phyloP scores from a whole-genome alignment of 2,888 invertebrate species.

The Hoplodrina blanda region DNA sequence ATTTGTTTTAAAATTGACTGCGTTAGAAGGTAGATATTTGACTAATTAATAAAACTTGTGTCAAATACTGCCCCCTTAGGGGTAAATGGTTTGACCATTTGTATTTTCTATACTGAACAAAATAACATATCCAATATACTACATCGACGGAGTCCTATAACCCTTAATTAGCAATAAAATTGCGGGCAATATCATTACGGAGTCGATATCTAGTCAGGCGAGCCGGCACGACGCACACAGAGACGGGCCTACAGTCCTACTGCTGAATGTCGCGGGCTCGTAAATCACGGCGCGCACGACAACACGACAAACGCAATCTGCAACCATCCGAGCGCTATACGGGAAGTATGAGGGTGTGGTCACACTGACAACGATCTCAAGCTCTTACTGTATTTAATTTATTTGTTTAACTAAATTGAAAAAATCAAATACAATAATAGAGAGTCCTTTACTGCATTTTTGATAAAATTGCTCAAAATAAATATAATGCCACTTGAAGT shows the following conservation, averaged over 20 bases:
- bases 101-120: background rate
- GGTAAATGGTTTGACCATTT: background rate
- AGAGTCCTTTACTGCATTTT: too few species aligned
- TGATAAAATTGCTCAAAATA: too few species aligned
- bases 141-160: conserved; percentile 3
- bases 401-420: too few species aligned
- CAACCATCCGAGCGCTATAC: conserved; percentile 52
- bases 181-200: conserved; percentile 45
- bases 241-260: conserved; percentile 19
- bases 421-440: too few species aligned
- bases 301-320: conserved; percentile 62
- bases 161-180: conserved; percentile 53
- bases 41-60: background rate
- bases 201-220: conserved; percentile 49
- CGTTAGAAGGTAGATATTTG: background rate
- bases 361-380: conserved; percentile 20
- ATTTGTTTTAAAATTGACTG: background rate
- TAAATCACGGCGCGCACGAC: conserved; percentile 70
- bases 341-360: conserved; percentile 29
- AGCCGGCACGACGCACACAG: conserved; percentile 41
- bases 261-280: conserved; percentile 58
- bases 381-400: background rate
- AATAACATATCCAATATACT: conserved; percentile 2
- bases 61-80: background rate
- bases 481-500: too few species aligned